A percentile compares a stretch with the other conserved stretches of the same genome.
Conservation (phyloP, 2,888 invertebrate genomes). For the Tetragonisca angustula region DNA sequence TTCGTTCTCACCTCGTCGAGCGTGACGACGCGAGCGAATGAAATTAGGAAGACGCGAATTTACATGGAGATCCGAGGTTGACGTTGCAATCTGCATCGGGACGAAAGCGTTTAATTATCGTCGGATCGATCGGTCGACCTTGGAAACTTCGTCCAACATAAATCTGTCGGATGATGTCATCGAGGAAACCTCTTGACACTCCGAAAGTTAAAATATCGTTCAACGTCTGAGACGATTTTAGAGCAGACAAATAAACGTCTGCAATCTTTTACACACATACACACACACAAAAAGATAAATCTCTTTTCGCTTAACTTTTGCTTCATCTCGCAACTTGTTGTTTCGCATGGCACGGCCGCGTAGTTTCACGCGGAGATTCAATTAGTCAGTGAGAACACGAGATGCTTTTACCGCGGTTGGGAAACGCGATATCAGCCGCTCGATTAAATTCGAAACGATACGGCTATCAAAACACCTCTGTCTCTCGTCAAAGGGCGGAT, state of each 20-base stretch:
- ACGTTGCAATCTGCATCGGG: constrained; percentile 40
- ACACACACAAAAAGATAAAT: not conserved
- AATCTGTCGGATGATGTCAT: not conserved
- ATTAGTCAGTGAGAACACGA: constrained; percentile 47
- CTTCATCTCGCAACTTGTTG: not conserved
- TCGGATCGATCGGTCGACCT: constrained; percentile 18
- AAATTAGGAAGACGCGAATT: constrained; percentile 13
- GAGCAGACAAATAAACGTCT: too few relatives aligned
- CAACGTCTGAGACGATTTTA: not conserved
- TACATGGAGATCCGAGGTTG: constrained; percentile 28
- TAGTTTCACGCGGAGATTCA: constrained; percentile 34
- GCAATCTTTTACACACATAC: too few relatives aligned
- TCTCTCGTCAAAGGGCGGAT: not conserved
- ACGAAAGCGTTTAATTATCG: constrained; percentile 47
- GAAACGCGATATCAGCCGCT: constrained; percentile 19
- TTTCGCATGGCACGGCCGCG: too few relatives aligned
- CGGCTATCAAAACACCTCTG: not conserved
- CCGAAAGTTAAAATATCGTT: too few relatives aligned
- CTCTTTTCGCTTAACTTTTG: not conserved
- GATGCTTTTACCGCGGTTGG: constrained; percentile 24
- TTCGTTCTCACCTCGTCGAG: not conserved
- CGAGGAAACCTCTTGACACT: too few relatives aligned
- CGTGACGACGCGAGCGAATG: constrained; percentile 13
- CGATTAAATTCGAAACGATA: constrained; percentile 36
- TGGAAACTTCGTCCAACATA: constrained; percentile 1